phyloP scores from a whole-genome alignment of 1,140 invertebrate species.

The Diachasma alloeum region DNA sequence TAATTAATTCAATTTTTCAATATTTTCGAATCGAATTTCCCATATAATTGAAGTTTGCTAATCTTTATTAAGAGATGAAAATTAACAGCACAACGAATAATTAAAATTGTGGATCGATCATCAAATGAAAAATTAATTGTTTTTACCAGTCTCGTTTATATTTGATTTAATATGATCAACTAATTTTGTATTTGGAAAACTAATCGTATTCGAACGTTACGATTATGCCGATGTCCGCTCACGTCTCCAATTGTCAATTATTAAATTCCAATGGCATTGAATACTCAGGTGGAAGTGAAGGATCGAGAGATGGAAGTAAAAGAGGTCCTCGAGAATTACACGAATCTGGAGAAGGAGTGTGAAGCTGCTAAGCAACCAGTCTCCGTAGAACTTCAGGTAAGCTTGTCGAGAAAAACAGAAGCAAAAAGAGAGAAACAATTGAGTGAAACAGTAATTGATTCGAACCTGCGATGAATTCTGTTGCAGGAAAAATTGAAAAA shows the following conservation, averaged over 20 bases:
- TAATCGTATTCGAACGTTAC: too few species aligned
- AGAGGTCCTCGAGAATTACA: conserved; percentile 75
- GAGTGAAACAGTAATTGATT: not conserved
- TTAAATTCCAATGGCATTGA: too few species aligned
- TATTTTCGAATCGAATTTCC: not conserved
- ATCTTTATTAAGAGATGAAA: too few species aligned
- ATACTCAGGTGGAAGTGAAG: conserved; percentile 58
- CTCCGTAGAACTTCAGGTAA: conserved; percentile 68
- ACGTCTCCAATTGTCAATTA: too few species aligned
- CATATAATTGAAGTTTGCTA: not conserved
- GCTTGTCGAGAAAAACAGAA: conserved; percentile 16
- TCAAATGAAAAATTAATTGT: too few species aligned
- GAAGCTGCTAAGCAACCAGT: conserved; percentile 68
- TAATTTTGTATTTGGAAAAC: too few species aligned
- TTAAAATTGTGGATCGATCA: too few species aligned
- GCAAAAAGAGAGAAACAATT: not conserved
- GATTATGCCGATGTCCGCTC: too few species aligned
- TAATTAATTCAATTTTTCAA: too few species aligned
- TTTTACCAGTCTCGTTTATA: too few species aligned
- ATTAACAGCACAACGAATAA: too few species aligned
- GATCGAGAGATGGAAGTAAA: conserved; percentile 72
- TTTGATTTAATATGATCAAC: too few species aligned
- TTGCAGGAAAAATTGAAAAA: conserved; percentile 68
- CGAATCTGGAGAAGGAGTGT: conserved; percentile 72
- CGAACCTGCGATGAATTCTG: not conserved